Evolutionary conservation across 64 coral and sea anemone genomes (phyloP), one percentile per base, ranked within the genome.

Genomic region (Dendronephthya gigantea): DNA sequence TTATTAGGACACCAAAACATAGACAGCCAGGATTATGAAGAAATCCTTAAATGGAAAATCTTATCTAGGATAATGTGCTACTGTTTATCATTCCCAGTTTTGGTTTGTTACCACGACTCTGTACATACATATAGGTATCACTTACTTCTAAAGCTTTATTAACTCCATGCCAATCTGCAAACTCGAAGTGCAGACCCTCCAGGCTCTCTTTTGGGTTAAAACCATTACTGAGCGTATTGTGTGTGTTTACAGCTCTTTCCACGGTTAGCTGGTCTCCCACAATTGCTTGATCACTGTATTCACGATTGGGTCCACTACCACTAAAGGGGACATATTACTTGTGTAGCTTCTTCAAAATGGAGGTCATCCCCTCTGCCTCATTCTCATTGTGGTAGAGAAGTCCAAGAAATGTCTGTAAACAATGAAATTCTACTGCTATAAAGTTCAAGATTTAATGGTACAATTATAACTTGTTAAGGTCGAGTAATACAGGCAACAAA

Each of bases 251-350:
- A 32, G 25, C 85, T 39, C 90, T 66, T 83, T 91, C 86, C 34
- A 91, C 58, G 7, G 90, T 91, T 14, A 91, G 75, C 79, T 91
- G 90, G 48, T 91, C 90, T 1, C 69, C 69, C 4, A 91, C 85
- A 37, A 91, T 43, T 12, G 90, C 79, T 28, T 87, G 82, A 72
- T 49, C 43, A 48, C 0, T 14, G 16, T 81, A 31, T 47, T 45
- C 31, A 27, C 23, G 39, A 68, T 30, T 68, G 13, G 3, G 69
- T 1, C 69, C 29, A 7, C 17, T 76, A 16, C 69, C 69, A 76
- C 7, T 16, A 76, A 33, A 76, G 13, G 69, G 84, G 17, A 43
- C 32, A 76, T 76, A 76, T 76, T 10, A 51, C 14, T 50, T 82
- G 6, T 84, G 81, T 39, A 83, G 7, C 12, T 89, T 25, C n/a